These are phyloP conservation scores for Sebastes dallii DNA, from an alignment of 2,797 vertebrate genomes.

Conservation along the genomic window DNA sequence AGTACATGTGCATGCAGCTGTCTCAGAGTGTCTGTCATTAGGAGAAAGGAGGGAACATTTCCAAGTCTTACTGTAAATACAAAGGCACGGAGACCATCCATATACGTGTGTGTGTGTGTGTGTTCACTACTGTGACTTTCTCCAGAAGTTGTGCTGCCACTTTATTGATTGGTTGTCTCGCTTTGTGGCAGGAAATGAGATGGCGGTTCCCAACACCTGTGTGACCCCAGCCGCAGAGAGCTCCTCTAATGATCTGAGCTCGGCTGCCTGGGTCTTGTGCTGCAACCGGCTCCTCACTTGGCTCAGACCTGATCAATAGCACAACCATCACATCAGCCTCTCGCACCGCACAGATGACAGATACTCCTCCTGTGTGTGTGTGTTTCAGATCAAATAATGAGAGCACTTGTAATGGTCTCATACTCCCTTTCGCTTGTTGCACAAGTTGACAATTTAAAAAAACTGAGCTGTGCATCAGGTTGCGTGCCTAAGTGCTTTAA, in stretches of 20 bases:
- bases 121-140: constrained; percentile 19
- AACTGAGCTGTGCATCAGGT: constrained; percentile 33
- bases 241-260: constrained; percentile 69
- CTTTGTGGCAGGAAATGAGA: constrained; percentile 70
- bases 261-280: constrained; percentile 45
- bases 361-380: neutral
- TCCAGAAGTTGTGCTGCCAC: constrained; percentile 36
- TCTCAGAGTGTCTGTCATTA: constrained; percentile 58
- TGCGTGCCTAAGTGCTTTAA: constrained; percentile 29
- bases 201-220: constrained; percentile 57
- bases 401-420: constrained; percentile 56
- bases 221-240: constrained; percentile 57
- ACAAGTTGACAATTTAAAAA: constrained; percentile 25
- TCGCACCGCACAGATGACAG: neutral
- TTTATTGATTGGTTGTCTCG: constrained; percentile 62
- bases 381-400: constrained; percentile 44
- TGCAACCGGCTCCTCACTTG: constrained; percentile 13
- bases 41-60: constrained; percentile 55
- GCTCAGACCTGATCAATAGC: constrained; percentile 63
- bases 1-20: constrained; percentile 63
- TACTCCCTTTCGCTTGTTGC: constrained; percentile 31
- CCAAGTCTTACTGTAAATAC: constrained; percentile 65
- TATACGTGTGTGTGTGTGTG: neutral
- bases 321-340: constrained; percentile 41
- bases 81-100: constrained; percentile 14